Base-by-base conservation (phyloP, 2,888 invertebrate genomes). In the Rhingia rostrata region DNA sequence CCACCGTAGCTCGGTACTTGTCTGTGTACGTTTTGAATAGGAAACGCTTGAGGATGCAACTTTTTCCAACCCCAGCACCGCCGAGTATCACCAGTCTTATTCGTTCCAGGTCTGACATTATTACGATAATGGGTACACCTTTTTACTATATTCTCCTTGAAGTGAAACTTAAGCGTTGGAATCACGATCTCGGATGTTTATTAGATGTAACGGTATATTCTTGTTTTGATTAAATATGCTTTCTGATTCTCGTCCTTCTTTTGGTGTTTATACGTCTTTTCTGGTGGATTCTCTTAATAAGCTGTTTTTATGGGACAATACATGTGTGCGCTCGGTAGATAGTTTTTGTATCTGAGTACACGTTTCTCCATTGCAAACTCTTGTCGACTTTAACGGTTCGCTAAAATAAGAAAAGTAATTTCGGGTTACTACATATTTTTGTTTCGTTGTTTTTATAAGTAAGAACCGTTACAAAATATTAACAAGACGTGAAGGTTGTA, bases 31-130 rank as follows among this genome's bases (percentile, higher is more conserved):
- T 95, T 90, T 96, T 95, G 89, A 94, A 95, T 73, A 97, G 93
- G 89, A 97, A 95, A 63, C 96, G 93, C 88, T 95, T 95, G 64
- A 97, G 93, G 87, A 97, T 95, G 88, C 96, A 95, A 89, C 96
- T 96, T 91, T 97, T 97, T 10, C 97, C 97, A 6, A 96, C 96
- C 43, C 95, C 95, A 2, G 95, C 94, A 2, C 96, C 96, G 6
- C 97, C 97, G 51, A 97, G 92, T 54, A 97, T 94, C 72, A 97
- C 97, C 88, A 97, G 93, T 73, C 97, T 94, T 89, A 96, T 96
- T 86, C 97, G 93, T 91, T 97, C 95, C 90, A 94, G 93, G 90
- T 95, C 95, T 80, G 94, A 93, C 95, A 95, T 95, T 84, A 72
- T 81, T 64, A 70, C n/a, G 61, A 63, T 61, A 63, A 67, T 43